Conservation (phyloP, 2,797 vertebrate genomes). For the Microcaecilia unicolor region DNA sequence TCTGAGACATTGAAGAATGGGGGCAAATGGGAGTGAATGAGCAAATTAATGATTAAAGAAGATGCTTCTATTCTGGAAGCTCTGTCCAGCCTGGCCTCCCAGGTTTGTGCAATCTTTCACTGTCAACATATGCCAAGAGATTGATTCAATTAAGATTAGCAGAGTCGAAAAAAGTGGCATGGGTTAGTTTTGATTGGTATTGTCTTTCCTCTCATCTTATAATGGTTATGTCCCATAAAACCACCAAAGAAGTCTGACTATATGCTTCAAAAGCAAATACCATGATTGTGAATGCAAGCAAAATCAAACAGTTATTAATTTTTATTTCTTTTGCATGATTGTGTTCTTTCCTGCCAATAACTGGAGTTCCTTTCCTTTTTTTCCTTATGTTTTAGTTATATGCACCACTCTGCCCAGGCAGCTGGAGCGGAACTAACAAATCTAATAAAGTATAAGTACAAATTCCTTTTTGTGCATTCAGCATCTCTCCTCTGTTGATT, state of each 20-base stretch:
- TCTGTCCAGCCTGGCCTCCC: constrained; percentile 80
- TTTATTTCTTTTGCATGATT: no score
- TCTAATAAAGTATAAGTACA: no score
- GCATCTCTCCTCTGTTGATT: constrained; percentile 22
- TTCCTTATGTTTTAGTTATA: no score
- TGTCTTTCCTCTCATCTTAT: constrained; percentile 48
- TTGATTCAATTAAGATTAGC: constrained; percentile 99
- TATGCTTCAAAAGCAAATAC: not conserved
- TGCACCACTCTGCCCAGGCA: no score
- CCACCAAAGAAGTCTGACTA: not conserved
- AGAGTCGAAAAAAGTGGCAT: constrained; percentile 69
- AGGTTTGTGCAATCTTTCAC: constrained; percentile 92
- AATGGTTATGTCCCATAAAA: constrained; percentile 28
- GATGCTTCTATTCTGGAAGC: constrained; percentile 53
- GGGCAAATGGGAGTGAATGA: constrained; percentile 65
- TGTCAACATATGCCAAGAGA: constrained; percentile 89
- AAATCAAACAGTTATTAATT: no score
- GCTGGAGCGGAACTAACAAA: no score
- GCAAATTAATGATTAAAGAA: constrained; percentile 86
- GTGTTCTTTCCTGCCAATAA: no score
- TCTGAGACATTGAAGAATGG: constrained; percentile 87
- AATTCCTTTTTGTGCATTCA: constrained; percentile 3
- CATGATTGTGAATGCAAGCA: no score
- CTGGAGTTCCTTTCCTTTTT: no score
- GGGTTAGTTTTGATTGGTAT: constrained; percentile 70